Base-by-base conservation (phyloP, 2,797 vertebrate species). In the Okamejei kenojei region DNA sequence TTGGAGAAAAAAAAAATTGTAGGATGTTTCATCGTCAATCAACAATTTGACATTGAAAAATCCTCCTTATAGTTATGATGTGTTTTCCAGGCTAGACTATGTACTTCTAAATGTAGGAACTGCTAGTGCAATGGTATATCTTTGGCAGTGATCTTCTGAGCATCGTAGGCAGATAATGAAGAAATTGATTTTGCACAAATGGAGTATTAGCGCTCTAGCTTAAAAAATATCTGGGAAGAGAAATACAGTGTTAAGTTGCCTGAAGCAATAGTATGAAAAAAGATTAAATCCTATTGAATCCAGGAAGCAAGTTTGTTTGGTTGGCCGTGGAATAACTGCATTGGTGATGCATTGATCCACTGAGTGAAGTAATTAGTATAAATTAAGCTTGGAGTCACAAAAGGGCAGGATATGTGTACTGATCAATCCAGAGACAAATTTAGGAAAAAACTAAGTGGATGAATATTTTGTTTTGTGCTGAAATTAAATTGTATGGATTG, bases 391-490 rank as follows among this genome's bases (percentile, higher is more conserved):
- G 29, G 82, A 86, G 29, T 63, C 58, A 86, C 61, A 61, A 54
- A 1, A 86, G n/a, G 26, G 82, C 13, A 86, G 61, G 58, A 63
- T 86, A 54, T 86, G n/a, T 86, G 58, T 29, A n/a, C 61, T 63
- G n/a, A 63, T 86, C 82, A 86, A 86, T 63, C 26, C 82, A 86
- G 82, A 58, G 61, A 61, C 58, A 86, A 61, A 26, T 86, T 54
- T 86, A n/a, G 82, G 54, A n/a, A 86, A n/a, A 86, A 63, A 68
- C 65, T 82, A n/a, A 86, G 54, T 86, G 82, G 54, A n/a, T 26
- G 23, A 32, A 29, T 58, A 86, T n/a, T n/a, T 63, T 61, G 82
- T 86, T 86, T 61, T 63, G 58, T 32, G 82, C 19, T n/a, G 26
- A n/a, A n/a, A 65, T 13, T 86, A 13, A 63, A 86, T 61, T 86